These are phyloP conservation scores for Caenorhabditis briggsae DNA, from an alignment of 1,140 invertebrate genomes.

Conservation along the genomic window DNA sequence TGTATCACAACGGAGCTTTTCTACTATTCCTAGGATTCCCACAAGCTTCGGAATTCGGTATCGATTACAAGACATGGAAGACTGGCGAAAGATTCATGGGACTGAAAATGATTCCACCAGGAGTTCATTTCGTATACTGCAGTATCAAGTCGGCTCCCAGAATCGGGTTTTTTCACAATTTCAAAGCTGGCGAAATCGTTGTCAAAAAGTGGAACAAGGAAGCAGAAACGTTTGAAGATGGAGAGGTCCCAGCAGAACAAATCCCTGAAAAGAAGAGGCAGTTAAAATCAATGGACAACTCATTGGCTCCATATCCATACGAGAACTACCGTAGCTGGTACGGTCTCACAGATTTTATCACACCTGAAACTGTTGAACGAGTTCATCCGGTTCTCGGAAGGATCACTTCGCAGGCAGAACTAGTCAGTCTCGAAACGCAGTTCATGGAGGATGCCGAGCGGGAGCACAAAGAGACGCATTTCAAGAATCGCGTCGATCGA, in stretches of 20 bases:
- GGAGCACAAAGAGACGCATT: conserved; percentile 11
- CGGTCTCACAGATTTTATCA: conserved; percentile 85
- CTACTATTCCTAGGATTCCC: conserved; percentile 86
- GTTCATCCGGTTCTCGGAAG: conserved; percentile 70
- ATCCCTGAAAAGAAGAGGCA: conserved; percentile 82
- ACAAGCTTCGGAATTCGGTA: conserved; percentile 91
- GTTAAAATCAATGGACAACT: conserved; percentile 85
- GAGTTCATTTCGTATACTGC: conserved; percentile 93
- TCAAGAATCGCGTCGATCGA: conserved; percentile 58
- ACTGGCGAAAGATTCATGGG: conserved; percentile 93
- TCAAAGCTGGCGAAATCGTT: conserved; percentile 86
- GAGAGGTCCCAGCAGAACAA: conserved; percentile 81
- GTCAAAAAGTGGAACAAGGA: conserved; percentile 87
- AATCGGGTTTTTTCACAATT: conserved; percentile 91
- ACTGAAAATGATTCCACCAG: conserved; percentile 98
- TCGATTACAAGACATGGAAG: conserved; percentile 93
- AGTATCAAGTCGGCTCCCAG: conserved; percentile 83
- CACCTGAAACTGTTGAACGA: conserved; percentile 79
- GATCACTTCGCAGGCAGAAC: conserved; percentile 72
- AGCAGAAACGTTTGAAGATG: conserved; percentile 77
- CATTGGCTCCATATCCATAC: conserved; percentile 91
- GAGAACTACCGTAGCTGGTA: conserved; percentile 90
- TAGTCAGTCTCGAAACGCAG: conserved; percentile 71
- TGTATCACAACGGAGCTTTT: conserved; percentile 59
- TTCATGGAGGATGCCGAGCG: conserved; percentile 68